Base-by-base conservation (phyloP, 2,888 invertebrate species). In the Cantharis rufa region DNA sequence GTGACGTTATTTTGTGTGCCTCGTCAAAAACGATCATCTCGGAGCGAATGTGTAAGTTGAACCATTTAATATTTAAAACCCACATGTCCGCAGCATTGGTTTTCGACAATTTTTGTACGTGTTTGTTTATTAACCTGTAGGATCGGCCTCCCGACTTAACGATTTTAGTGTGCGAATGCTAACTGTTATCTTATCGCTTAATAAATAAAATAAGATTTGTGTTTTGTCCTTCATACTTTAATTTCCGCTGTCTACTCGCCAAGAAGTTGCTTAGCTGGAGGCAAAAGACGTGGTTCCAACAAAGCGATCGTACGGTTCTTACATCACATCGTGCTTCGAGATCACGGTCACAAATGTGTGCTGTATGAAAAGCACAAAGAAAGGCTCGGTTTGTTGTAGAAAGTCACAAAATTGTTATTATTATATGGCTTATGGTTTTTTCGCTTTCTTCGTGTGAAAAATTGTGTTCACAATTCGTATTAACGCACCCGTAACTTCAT, bases 1-100 rank as follows among this genome's bases (percentile, higher is more conserved):
- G 89, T 90, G 90, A 90, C 90, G 90, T 90, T 90, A 83, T 90
- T 90, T 87, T 90, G 90, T 89, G 90, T 90, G 89, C 90, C 90
- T 89, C 89, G 90, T 86, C 90, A 90, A 87, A 90, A 90, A 88
- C 90, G 90, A 86, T 90, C 90, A 87, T 89, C 90, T 86, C 90
- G 90, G 88, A 88, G 88, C 85, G 90, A 90, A 87, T 88, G 90
- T 85, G 90, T 90, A 86, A 90, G 90, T 89, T 80, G 15, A 27
- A 61, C 61, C 69, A 21, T 73, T 73, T 69, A 69, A 73, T 69
- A 15, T 73, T 70, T 62, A 69, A 66, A 73, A 61, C 27, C 72
- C 64, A 72, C 13, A 15, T 27, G 64, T 13, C 11, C 13, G 21
- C 1, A 3, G 18, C 3, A 16, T 32, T 32, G 63, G 10, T 16